Base-by-base conservation (phyloP, 2,797 vertebrate species). In the Danio choprae region DNA sequence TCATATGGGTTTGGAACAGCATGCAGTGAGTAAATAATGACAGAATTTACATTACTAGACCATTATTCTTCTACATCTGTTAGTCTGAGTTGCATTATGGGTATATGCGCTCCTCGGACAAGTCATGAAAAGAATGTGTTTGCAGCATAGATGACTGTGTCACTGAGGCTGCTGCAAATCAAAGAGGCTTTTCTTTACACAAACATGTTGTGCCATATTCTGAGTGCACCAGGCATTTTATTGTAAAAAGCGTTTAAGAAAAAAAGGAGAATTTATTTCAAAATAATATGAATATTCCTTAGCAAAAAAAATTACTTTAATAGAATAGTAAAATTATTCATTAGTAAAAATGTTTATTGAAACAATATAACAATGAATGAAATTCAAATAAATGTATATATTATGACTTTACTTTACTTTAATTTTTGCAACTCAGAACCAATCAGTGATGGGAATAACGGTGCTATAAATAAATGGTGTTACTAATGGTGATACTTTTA, bases 1-100 rank as follows among this genome's bases (percentile, higher is more conserved):
- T 70, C 16, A 2, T 40, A 38, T 53, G 67, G 29, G 6, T 38
- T 69, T 2, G 48, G 36, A 53, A 69, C 16, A 51, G 36, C 16
- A 13, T 70, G 36, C 11, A n/a, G 36, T 18, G 2, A 13, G 50
- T 40, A 41, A 20, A 18, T 40, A 20, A 40, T 20, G n/a, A 53
- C 48, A 70, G 6, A 40, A 13, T 53, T 20, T 53, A 20, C 36
- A 53, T 70, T 18, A 38, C 12, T 53, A 6, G 10, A 16, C 18
- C 29, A 40, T 69, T 53, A 53, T 70, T 70, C 48, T 53, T 70
- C 29, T 50, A 68, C 15, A 68, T 12, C 46, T 18, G n/a, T 70
- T 40, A 20, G 41, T 53, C 36, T 71, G 2, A 41, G 51, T 43
- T 56, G 18, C 7, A 11, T 56, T 41, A 41, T 40, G 51, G 38